A percentile compares a stretch with the other conserved stretches of the same genome.
These are phyloP conservation scores for Glaucomys volans DNA, from an alignment of 2,113 vertebrate species.

Conservation along the genomic window DNA sequence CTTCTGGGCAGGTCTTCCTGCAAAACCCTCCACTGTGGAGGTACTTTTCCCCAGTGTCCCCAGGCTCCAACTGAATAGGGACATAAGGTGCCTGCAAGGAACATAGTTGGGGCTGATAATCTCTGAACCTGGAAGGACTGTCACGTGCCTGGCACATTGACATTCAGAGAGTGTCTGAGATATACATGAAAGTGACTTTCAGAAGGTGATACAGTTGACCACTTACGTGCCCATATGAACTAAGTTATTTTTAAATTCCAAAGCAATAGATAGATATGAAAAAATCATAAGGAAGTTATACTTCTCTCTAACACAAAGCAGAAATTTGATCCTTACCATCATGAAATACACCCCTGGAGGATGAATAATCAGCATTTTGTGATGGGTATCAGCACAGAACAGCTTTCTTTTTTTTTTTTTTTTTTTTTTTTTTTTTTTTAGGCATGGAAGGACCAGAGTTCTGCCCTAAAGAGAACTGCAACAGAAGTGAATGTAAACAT, in stretches of 20 bases:
- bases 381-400: accelerated
- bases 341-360: not conserved
- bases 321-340: not conserved
- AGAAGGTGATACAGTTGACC: not conserved
- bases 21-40: too few species aligned
- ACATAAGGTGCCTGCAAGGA: not conserved
- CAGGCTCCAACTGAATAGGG: not conserved
- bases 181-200: not conserved
- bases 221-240: not conserved
- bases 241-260: not conserved
- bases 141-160: not conserved
- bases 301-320: not conserved
- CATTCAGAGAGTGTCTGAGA: not conserved
- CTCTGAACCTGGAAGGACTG: not conserved
- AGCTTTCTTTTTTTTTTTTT: too few species aligned
- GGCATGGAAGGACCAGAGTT: not conserved
- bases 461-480: not conserved
- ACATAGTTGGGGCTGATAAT: not conserved
- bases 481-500: not conserved
- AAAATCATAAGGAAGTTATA: not conserved
- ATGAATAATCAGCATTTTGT: not conserved
- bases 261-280: not conserved
- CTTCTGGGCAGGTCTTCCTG: not conserved
- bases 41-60: too few species aligned
- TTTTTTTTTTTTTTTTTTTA: too few species aligned